Evolutionary conservation across 2,113 vertebrate species (phyloP), one percentile per base, ranked within the genome.

Genomic region (Sinocyclocheilus anophthalmus): DNA sequence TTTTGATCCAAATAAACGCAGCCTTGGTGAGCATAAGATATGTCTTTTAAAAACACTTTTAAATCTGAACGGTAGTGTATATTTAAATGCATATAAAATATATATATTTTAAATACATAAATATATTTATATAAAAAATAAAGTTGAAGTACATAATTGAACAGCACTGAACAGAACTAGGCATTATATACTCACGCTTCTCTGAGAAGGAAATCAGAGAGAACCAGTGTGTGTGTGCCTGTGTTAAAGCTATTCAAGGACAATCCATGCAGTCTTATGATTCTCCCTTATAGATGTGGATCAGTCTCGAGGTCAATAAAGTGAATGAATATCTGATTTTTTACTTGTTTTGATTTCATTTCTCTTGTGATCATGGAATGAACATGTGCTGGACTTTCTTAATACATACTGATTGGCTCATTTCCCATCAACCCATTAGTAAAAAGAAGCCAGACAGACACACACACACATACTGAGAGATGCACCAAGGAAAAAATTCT

Each of bases 191-290:
- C 80, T 83, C 72, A 63, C 2, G 20, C 59, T 50, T 59, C 63
- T 76, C 37, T 39, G 45, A 18, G 63, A 37, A 77, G 48, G 76
- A 84, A 87, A 75, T 73, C 9, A n/a, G 86, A 87, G 59, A 33
- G 37, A 55, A 37, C 65, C 4, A 10, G 50, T 57, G 13, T 53
- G 33, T 53, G 70, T 22, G 77, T 12, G 65, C 18, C 65, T 18
- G 24, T 67, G 77, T 63, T 61, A n/a, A 55, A 72, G 57, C 26
- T 70, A 83, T 30, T 39, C 33, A 11, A 24, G 57, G 67, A 88
- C 87, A 88, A 76, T 81, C 82, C 30, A 48, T 13, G 5, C 5
- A 78, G 76, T 81, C 59, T 81, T 63, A 61, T 84, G 86, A 76
- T 53, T 33, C 37, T 48, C 53, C 42, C 76, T 70, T 50, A 26